Evolutionary conservation across 64 coral and sea anemone species (phyloP).

Genomic region (Porites lutea): DNA sequence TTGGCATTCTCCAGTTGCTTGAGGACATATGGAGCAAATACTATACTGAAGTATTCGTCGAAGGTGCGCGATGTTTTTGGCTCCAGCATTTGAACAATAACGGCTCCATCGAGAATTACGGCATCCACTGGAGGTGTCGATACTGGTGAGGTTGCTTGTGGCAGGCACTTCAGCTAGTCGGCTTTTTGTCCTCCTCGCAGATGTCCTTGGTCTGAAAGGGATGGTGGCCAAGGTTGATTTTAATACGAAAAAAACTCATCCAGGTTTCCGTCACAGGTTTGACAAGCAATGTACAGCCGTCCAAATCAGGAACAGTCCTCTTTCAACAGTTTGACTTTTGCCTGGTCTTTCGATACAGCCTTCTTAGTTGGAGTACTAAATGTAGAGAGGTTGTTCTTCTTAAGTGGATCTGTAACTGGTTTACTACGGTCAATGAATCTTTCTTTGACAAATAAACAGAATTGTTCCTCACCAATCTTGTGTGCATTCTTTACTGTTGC

Average conservation of each 20-base stretch:
- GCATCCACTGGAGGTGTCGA: conserved; percentile 58
- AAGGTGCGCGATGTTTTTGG: conserved; percentile 47
- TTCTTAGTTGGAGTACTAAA: conserved; percentile 28
- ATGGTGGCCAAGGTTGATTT: conserved; percentile 66
- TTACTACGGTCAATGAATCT: conserved; percentile 23
- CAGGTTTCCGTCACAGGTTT: conserved; percentile 45
- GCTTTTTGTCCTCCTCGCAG: conserved; percentile 60
- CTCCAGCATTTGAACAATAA: conserved; percentile 57
- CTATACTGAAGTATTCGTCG: conserved; percentile 35
- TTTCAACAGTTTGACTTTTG: conserved; percentile 46
- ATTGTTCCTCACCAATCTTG: conserved; percentile 31
- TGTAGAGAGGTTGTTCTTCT: too few relatives aligned
- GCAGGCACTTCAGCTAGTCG: conserved; percentile 58
- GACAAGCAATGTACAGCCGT: conserved; percentile 57
- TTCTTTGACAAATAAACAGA: conserved; percentile 17
- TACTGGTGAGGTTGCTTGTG: conserved; percentile 41
- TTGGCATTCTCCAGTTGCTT: conserved; percentile 33
- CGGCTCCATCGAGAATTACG: conserved; percentile 54
- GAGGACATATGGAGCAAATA: conserved; percentile 42
- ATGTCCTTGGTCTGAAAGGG: conserved; percentile 41
- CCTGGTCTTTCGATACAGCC: conserved; percentile 36
- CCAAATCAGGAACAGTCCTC: conserved; percentile 29
- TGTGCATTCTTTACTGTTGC: background rate
- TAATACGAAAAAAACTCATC: conserved; percentile 58
- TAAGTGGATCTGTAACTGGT: conserved; percentile 6